A percentile compares a stretch with the other conserved stretches of the same genome.
Evolutionary conservation across 2,888 invertebrate species (phyloP).

Genomic region (Scaptomyza polygonia): DNA sequence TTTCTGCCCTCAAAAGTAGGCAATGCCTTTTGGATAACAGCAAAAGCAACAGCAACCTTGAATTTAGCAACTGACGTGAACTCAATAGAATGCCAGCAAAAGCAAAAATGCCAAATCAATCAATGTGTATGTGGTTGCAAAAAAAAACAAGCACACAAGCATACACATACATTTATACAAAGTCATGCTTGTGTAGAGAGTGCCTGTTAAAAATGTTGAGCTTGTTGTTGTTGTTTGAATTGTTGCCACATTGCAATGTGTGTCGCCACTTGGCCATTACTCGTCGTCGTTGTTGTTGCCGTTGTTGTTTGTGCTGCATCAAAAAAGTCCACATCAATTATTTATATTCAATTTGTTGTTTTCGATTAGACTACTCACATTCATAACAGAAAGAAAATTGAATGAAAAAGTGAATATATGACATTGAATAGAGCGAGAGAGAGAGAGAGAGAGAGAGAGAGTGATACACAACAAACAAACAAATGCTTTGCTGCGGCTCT

Average conservation of each 20-base stretch:
- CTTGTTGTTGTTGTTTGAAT: constrained; percentile 32
- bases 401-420: constrained; percentile 38
- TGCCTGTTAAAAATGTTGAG: constrained; percentile 10
- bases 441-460: no score
- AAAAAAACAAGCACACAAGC: constrained; percentile 11
- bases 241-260: constrained; percentile 27
- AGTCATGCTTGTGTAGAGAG: not conserved
- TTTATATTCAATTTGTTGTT: constrained; percentile 74
- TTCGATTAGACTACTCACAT: constrained; percentile 67
- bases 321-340: constrained; percentile 64
- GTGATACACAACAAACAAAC: constrained; percentile 2
- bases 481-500: constrained; percentile 6
- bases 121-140: constrained; percentile 29
- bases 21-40: constrained; percentile 51
- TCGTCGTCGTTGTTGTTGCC: constrained; percentile 19
- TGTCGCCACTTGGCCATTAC: constrained; percentile 12
- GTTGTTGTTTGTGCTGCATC: constrained; percentile 9
- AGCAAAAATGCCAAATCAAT: constrained; percentile 66
- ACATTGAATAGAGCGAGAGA: constrained; percentile 21
- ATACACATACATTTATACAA: constrained; percentile 4
- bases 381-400: constrained; percentile 39
- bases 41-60: constrained; percentile 45
- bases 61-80: constrained; percentile 42
- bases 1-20: constrained; percentile 65
- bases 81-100: constrained; percentile 53